Evolutionary conservation across 2,113 vertebrate species (phyloP).

Genomic region (Spilogale gracilis): DNA sequence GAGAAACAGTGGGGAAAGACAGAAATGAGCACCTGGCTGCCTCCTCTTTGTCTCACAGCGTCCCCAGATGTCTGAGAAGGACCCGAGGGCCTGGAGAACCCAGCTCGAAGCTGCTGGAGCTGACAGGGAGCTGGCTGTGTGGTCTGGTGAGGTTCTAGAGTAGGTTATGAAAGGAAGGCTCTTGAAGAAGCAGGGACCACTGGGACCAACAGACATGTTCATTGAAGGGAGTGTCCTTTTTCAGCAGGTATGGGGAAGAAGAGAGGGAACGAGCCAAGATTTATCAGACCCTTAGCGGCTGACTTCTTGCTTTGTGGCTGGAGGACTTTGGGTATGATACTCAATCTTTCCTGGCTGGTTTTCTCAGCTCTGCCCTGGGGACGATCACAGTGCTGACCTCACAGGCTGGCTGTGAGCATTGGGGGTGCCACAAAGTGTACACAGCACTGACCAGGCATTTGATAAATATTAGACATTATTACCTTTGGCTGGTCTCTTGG

Average conservation of each 20-base stretch:
- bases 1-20: neutral
- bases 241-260: neutral
- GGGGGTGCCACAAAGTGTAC: neutral
- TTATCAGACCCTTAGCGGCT: neutral
- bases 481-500: neutral
- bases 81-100: neutral
- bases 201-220: neutral
- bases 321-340: neutral
- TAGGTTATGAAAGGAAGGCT: neutral
- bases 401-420: neutral
- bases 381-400: neutral
- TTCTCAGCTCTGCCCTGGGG: neutral
- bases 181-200: neutral
- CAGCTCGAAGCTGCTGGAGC: neutral
- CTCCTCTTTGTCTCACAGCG: neutral
- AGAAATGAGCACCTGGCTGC: neutral
- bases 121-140: neutral
- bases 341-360: neutral
- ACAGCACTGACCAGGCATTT: rapidly evolving
- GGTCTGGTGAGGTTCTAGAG: neutral
- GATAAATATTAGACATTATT: neutral
- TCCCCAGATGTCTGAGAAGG: neutral
- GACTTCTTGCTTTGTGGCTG: neutral
- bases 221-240: neutral
- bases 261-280: no score